phyloP scores from a whole-genome alignment of 1,140 invertebrate species.

The Drosophila parabipectinata region DNA sequence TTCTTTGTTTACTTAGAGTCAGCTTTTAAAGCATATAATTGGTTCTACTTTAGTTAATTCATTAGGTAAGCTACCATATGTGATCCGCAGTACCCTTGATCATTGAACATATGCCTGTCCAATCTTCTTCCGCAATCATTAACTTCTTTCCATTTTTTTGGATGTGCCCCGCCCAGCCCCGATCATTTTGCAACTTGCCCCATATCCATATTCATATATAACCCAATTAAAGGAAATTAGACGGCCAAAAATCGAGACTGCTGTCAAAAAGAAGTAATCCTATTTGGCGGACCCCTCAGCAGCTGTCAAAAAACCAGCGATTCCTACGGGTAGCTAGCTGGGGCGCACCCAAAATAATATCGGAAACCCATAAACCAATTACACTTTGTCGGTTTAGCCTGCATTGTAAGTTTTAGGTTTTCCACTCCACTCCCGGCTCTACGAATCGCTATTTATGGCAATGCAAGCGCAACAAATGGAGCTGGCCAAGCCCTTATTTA shows the following conservation, averaged over 20 bases:
- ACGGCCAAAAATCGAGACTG: conserved; percentile 36
- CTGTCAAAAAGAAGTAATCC: conserved; percentile 56
- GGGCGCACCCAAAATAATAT: conserved; percentile 55
- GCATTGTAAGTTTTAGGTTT: conserved; percentile 56
- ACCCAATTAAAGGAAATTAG: conserved; percentile 56
- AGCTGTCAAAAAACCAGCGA: conserved; percentile 48
- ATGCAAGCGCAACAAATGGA: conserved; percentile 55
- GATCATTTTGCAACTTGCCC: conserved; percentile 40
- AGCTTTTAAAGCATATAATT: conserved; percentile 2
- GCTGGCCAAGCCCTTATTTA: conserved; percentile 65
- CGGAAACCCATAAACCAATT: conserved; percentile 72
- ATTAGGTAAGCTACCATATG: background rate
- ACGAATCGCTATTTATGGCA: conserved; percentile 59
- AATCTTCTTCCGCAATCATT: conserved; percentile 16
- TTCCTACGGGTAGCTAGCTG: conserved; percentile 14
- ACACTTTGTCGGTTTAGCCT: conserved; percentile 34
- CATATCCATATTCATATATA: conserved; percentile 18
- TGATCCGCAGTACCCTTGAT: conserved; percentile 2
- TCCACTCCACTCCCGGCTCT: conserved; percentile 37
- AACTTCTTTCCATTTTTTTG: conserved; percentile 8
- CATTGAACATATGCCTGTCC: background rate
- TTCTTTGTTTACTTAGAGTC: conserved; percentile 1
- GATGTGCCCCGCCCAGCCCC: conserved; percentile 54
- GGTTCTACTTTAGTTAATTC: background rate
- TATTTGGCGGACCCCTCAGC: conserved; percentile 50